Base-by-base conservation (phyloP, 2,888 invertebrate genomes). In the Euzophera pinguis region DNA sequence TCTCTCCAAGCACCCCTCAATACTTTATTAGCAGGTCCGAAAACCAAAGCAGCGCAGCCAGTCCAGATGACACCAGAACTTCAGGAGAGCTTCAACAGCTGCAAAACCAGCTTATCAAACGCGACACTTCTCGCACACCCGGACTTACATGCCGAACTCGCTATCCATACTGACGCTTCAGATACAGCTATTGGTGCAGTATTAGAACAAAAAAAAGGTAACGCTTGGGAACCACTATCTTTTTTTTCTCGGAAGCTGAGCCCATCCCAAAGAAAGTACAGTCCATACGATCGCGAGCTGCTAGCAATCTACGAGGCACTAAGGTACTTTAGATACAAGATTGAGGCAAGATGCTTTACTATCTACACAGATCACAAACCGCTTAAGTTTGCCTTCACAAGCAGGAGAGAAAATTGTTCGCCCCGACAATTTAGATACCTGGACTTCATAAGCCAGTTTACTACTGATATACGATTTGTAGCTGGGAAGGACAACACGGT, bases 341-440 rank as follows among this genome's bases (percentile, higher is more conserved):
- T 84, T 0, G 83, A 86, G 63, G 77, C 70, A 0, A 57, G 69
- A 32, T 68, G 75, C 39, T 60, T 61, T 22, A 37, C 51, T 0
- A 64, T 80, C 1, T 65, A 57, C 16, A 80, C 77, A 0, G 77
- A 79, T 61, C 80, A 75, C 53, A 78, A 75, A 43, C 77, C 75
- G 0, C 50, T 79, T 13, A 57, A 55, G 0, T 75, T 57, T 38
- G 76, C 78, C 0, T 73, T 83, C 50, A 13, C 50, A 3, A 57
- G 53, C 65, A 65, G 10, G 32, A 60, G 3, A 68, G 70, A 3
- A 69, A 71, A 3, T 8, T 65, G 66, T 7, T 65, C n/a, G n/a
- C n/a, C n/a, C n/a, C n/a, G n/a, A n/a, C n/a, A n/a, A n/a, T n/a
- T n/a, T n/a, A n/a, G n/a, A 1, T 67, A 81, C 8, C 56, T 82